A percentile compares a stretch with the other conserved stretches of the same genome.
These are phyloP conservation scores for Elephas maximus DNA, from an alignment of 2,113 vertebrate genomes.

Conservation along the genomic window DNA sequence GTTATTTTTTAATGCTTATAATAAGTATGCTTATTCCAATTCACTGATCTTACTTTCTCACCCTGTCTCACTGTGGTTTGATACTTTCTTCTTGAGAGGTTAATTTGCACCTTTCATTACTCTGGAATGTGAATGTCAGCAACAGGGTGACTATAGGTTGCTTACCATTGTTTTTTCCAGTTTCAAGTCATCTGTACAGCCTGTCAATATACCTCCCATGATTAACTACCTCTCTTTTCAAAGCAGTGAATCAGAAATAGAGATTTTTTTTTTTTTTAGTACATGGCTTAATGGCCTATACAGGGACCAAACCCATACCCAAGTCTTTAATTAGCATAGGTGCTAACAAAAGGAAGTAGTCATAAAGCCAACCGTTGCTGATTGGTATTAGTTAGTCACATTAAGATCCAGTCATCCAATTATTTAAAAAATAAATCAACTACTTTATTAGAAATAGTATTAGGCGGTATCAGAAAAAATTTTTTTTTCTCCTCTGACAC, in stretches of 20 bases:
- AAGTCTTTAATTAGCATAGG: background rate
- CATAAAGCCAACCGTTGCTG: background rate
- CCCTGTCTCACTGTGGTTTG: background rate
- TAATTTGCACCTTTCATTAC: background rate
- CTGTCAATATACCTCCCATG: background rate
- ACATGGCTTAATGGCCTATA: background rate
- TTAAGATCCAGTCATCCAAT: background rate
- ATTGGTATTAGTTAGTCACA: background rate
- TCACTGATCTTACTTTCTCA: background rate
- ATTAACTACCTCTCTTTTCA: background rate
- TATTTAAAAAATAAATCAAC: background rate
- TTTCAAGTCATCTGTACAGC: background rate
- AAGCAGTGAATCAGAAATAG: background rate
- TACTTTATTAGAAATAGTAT: background rate
- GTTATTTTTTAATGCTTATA: background rate
- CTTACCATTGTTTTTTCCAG: background rate
- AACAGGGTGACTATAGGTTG: background rate
- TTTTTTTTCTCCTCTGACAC: background rate
- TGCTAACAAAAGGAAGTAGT: background rate
- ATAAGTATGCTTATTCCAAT: background rate
- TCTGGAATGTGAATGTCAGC: background rate
- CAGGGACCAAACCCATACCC: background rate
- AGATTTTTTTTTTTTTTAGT: background rate
- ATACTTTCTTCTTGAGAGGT: background rate
- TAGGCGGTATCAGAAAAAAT: background rate